Evolutionary conservation across 2,888 invertebrate genomes (phyloP), one percentile per base, ranked within the genome.

Genomic region (Apodemia hepburni): DNA sequence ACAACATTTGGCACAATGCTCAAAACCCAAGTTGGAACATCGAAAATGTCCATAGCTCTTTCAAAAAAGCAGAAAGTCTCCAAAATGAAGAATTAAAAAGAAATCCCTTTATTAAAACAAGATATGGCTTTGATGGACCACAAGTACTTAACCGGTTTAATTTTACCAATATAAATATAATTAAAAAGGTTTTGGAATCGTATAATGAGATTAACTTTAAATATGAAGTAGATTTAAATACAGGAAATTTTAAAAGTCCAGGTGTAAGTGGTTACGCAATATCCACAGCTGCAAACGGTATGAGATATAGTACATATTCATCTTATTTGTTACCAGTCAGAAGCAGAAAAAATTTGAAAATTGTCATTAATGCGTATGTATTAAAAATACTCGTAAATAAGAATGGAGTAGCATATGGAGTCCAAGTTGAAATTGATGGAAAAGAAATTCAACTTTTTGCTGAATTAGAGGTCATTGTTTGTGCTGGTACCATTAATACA

Each of bases 21-120:
- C 93, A 93, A 2, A 93, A 94, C 63, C 58, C 71, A 0, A 92
- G 92, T 8, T 94, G 94, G 94, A 68, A 70, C 59, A 92, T 92
- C 69, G 73, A 90, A 47, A 83, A 91, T n/a, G 89, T 93, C 2
- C 67, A 78, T 0, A 70, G 83, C 6, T 93, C 92, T 68, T 92
- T 85, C 17, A 86, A 83, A 29, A 93, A 93, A 70, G 84, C 87
- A 0, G 92, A 94, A 78, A 96, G 1, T 66, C 71, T 82, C 15
- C 81, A 86, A 68, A 73, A 80, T 49, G 22, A 68, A 65, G 17
- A 72, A 1, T 65, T 77, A 11, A 63, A 77, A 15, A 68, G 71
- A 47, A 69, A 80, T 69, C 66, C 66, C 6, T 17, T 61, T 0
- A 66, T 82, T 3, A 71, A 65, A 3, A 60, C 76, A 5, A 73